Evolutionary conservation across 2,797 vertebrate genomes (phyloP).

Genomic region (Melanotaenia pygmaea): DNA sequence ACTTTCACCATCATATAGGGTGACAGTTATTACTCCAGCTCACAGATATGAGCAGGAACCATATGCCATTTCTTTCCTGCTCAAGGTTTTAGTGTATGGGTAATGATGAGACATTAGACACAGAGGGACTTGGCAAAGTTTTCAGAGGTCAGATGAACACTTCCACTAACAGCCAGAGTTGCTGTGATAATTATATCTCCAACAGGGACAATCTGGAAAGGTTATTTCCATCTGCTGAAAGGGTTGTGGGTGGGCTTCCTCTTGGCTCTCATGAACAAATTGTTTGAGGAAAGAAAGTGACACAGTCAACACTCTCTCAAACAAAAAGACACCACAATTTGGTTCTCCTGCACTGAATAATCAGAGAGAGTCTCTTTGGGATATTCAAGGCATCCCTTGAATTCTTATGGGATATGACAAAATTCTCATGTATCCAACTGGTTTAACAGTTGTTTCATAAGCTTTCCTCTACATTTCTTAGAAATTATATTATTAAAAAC

Average conservation of each 20-base stretch:
- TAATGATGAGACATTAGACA: slow-evolving; percentile 55
- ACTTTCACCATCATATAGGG: slow-evolving; percentile 16
- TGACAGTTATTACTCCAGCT: slow-evolving; percentile 1
- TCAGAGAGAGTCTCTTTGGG: background rate
- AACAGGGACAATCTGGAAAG: slow-evolving; percentile 70
- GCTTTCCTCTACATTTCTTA: background rate
- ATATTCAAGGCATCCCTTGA: background rate
- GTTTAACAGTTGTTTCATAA: background rate
- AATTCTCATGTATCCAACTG: slow-evolving; percentile 2
- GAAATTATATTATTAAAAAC: background rate
- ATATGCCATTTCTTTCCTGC: slow-evolving; percentile 37
- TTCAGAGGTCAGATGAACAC: slow-evolving; percentile 53
- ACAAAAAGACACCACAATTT: background rate
- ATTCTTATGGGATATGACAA: slow-evolving; percentile 2
- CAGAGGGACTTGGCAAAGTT: slow-evolving; percentile 45
- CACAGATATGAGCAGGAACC: slow-evolving; percentile 13
- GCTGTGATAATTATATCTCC: slow-evolving; percentile 71
- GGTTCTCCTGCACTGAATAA: background rate
- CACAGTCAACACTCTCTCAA: background rate
- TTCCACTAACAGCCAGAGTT: slow-evolving; percentile 60
- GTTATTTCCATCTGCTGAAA: slow-evolving; percentile 74
- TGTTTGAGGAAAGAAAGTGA: slow-evolving; percentile 23
- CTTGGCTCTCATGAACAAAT: slow-evolving; percentile 22
- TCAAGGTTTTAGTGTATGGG: slow-evolving; percentile 39
- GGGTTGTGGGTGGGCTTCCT: slow-evolving; percentile 57